Evolutionary conservation across 2,797 vertebrate species (phyloP).

Genomic region (Apodemus agrarius): DNA sequence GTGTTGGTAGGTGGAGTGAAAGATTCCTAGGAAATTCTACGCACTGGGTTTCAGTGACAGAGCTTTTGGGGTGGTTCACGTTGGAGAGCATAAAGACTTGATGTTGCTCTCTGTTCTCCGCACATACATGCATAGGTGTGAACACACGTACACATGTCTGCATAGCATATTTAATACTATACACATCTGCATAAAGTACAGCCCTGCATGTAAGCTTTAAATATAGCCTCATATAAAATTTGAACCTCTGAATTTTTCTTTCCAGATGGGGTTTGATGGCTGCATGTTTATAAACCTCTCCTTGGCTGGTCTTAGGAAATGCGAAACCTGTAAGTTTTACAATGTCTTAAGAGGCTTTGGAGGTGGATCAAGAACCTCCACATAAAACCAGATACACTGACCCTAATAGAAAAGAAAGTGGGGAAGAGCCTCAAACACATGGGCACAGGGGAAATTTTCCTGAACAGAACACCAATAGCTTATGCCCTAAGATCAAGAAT

Average conservation of each 20-base stretch:
- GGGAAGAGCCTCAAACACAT: too few relatives aligned
- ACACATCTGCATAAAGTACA: background rate
- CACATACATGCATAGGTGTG: background rate
- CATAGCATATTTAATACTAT: background rate
- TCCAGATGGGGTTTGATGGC: background rate
- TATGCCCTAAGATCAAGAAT: too few relatives aligned
- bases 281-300: background rate
- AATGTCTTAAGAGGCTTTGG: background rate
- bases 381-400: too few relatives aligned
- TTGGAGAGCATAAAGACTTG: background rate
- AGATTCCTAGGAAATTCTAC: background rate
- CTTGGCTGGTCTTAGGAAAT: background rate
- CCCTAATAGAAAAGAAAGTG: too few relatives aligned
- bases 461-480: too few relatives aligned
- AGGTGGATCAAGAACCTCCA: too few relatives aligned
- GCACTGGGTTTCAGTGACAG: background rate
- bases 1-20: background rate
- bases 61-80: rapidly evolving
- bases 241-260: background rate
- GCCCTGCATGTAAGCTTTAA: background rate
- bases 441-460: too few relatives aligned
- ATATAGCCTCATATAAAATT: background rate
- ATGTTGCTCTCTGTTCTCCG: background rate
- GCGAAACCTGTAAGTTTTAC: background rate
- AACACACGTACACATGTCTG: background rate